phyloP scores from a whole-genome alignment of 2,888 invertebrate genomes.

The Charanyca ferruginea region DNA sequence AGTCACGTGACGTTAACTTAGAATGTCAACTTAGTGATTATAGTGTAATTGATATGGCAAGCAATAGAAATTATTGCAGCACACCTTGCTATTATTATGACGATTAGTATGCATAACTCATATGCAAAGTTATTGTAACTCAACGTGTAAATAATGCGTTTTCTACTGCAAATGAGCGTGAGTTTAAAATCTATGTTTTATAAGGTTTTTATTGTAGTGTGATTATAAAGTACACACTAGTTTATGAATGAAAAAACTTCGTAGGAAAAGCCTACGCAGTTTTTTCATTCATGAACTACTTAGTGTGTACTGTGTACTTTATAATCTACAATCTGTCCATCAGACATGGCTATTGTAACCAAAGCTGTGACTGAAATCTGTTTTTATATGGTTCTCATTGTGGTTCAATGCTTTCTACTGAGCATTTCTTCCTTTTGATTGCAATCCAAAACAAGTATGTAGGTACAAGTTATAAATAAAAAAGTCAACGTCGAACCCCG shows the following conservation, averaged over 20 bases:
- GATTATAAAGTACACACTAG: too few relatives aligned
- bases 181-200: slow-evolving; percentile 38
- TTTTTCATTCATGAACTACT: slow-evolving; percentile 1
- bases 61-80: slow-evolving; percentile 48
- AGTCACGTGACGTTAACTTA: slow-evolving; percentile 37
- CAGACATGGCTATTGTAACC: neutral
- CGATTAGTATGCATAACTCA: slow-evolving; percentile 30
- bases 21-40: slow-evolving; percentile 46
- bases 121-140: slow-evolving; percentile 26
- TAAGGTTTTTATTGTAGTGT: slow-evolving; percentile 1
- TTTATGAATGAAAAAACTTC: too few relatives aligned
- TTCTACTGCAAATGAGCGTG: slow-evolving; percentile 31
- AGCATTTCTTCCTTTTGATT: neutral
- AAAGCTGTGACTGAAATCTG: neutral
- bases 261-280: too few relatives aligned
- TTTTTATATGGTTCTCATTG: neutral
- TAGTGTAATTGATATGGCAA: slow-evolving; percentile 47
- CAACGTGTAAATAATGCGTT: slow-evolving; percentile 15
- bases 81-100: slow-evolving; percentile 33
- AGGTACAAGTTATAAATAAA: slow-evolving; percentile 15
- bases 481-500: too few relatives aligned
- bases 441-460: neutral
- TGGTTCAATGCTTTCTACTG: neutral
- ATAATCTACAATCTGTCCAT: neutral
- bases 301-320: neutral